phyloP scores from a whole-genome alignment of 2,113 vertebrate genomes.

The Dendrocopos noguchii region DNA sequence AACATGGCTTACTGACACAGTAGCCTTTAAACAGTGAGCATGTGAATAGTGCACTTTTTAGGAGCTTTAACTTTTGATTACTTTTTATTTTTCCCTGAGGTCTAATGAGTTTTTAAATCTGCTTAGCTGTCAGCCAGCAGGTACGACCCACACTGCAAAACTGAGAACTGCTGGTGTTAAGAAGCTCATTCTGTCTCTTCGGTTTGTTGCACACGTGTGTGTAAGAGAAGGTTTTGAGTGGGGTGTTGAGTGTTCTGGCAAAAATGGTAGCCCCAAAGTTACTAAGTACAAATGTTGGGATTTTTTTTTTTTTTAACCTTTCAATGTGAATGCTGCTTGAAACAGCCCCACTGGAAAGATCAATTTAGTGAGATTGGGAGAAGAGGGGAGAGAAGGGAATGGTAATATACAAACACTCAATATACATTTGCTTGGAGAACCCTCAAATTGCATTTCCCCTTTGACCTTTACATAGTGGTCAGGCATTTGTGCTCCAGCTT shows the following conservation, averaged over 20 bases:
- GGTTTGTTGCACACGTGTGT: fast-evolving
- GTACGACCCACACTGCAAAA: fast-evolving
- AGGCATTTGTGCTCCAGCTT: not conserved
- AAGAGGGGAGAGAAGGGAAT: not conserved
- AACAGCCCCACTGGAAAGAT: not conserved
- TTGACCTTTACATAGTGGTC: not conserved
- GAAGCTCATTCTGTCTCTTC: not conserved
- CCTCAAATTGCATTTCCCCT: not conserved
- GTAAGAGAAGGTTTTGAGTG: not conserved
- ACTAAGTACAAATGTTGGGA: not conserved
- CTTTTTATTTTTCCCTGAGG: not conserved
- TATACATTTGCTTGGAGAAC: not conserved
- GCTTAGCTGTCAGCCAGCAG: not conserved
- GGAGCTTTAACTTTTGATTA: conserved; percentile 24
- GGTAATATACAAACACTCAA: not conserved
- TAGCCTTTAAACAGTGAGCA: not conserved
- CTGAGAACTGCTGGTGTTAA: not conserved
- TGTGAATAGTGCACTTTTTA: conserved; percentile 5
- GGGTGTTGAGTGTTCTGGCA: not conserved
- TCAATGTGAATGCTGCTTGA: not conserved
- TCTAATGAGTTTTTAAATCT: conserved; percentile 10
- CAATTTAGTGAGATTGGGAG: not conserved
- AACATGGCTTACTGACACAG: not conserved
- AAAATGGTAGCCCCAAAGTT: not conserved
- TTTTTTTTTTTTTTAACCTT: not conserved